Percentiles rank a stretch among this genome's conserved stretches.
Conservation (phyloP, 2,888 invertebrate genomes). For the Patella ulyssiponensis region DNA sequence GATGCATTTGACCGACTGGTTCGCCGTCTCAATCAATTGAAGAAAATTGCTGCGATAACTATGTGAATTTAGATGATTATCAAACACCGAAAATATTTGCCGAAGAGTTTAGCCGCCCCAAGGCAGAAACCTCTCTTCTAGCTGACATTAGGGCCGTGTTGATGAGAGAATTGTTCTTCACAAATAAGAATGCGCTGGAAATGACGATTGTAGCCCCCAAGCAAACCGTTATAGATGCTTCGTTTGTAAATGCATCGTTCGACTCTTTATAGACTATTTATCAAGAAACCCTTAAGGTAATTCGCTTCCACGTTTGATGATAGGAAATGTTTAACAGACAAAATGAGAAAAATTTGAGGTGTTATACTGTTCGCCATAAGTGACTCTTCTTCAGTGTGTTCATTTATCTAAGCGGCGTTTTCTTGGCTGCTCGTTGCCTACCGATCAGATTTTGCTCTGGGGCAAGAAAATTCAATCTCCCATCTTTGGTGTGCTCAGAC, state of each 20-base stretch:
- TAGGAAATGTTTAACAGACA: conserved; percentile 26
- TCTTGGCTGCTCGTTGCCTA: not conserved
- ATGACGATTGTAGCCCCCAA: conserved; percentile 11
- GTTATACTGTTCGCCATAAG: conserved; percentile 1
- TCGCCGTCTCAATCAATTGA: conserved; percentile 21
- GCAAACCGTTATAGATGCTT: conserved; percentile 22
- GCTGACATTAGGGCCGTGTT: conserved; percentile 13
- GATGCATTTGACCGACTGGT: not conserved
- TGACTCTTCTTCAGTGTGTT: not conserved
- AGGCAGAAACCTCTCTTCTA: conserved; percentile 16
- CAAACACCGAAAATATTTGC: conserved; percentile 32
- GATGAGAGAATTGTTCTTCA: conserved; percentile 17
- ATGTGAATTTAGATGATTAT: conserved; percentile 30
- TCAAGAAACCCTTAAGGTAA: conserved; percentile 20
- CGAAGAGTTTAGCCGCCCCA: conserved; percentile 21
- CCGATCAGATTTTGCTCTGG: conserved; percentile 16
- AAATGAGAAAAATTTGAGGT: conserved; percentile 22
- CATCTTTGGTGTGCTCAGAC: conserved; percentile 22
- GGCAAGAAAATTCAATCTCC: conserved; percentile 33
- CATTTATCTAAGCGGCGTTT: conserved; percentile 3
- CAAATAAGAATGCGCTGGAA: not conserved
- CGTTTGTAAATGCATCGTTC: conserved; percentile 19
- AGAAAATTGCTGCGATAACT: conserved; percentile 28
- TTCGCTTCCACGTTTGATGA: conserved; percentile 16
- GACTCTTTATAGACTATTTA: conserved; percentile 21